Evolutionary conservation across 2,113 vertebrate species (phyloP), one percentile per base, ranked within the genome.

Genomic region (Thermophis baileyi): DNA sequence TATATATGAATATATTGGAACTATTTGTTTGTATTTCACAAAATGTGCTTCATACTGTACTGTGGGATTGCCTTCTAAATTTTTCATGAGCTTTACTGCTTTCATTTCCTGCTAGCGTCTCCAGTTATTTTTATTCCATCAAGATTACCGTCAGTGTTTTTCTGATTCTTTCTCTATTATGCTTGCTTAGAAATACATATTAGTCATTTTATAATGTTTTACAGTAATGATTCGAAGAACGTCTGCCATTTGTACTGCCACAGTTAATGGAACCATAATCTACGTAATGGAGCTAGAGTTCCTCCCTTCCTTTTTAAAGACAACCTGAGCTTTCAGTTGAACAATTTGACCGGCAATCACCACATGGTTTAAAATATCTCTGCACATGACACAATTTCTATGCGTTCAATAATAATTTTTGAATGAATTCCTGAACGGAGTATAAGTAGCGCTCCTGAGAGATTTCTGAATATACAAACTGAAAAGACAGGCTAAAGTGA

Each of bases 11-110:
- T 91, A 12, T 92, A 55, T 30, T 47, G 50, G 50, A 89, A 88
- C 40, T 27, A 16, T 55, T 11, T 18, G 85, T 0, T 0, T 81
- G 44, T n/a, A 4, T 0, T 25, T 93, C 90, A 74, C 60, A 50
- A 94, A 86, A 92, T 92, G 50, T 0, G 0, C 49, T 94, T 94
- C 90, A 88, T 44, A 2, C n/a, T 86, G 89, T 95, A 90, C 93
- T 88, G 57, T 89, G 25, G 85, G 87, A 89, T 93, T 92, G 22
- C 0, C 92, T 93, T 87, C 12, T 53, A 18, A 49, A 91, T 86
- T 88, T 47, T 91, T 94, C 14, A 49, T 1, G 3, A 7, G 46
- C 93, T 74, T 92, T 2, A 0, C 92, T 90, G 30, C 49, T 93
- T 69, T 35, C 90, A 44, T 93, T 87, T 18, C 53, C 87, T 44